A percentile compares a stretch with the other conserved stretches of the same genome.
These are phyloP conservation scores for Haliclona indistincta DNA, from an alignment of 37 sponge, comb jelly and placozoan species.

Conservation along the genomic window DNA sequence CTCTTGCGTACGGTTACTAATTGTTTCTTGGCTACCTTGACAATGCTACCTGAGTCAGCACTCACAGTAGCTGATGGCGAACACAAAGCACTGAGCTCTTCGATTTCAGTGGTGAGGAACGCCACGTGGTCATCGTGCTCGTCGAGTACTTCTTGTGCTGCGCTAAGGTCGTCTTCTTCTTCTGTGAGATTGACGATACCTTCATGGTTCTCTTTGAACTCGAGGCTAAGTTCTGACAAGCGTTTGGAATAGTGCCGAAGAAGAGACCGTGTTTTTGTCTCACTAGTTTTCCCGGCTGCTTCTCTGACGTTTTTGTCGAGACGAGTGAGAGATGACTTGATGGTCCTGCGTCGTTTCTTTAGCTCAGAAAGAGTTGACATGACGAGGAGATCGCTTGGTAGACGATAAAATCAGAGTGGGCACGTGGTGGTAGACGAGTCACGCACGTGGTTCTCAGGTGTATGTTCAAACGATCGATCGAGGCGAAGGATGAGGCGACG, in stretches of 20 bases:
- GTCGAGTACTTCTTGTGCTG: constrained; percentile 20
- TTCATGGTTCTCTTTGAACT: constrained; percentile 14
- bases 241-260: constrained; percentile 4
- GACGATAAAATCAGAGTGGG: background rate
- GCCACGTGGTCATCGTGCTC: constrained; percentile 40
- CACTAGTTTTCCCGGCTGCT: constrained; percentile 19
- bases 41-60: too few species aligned
- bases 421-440: too few species aligned
- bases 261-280: constrained; percentile 19
- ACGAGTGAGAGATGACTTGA: constrained; percentile 20
- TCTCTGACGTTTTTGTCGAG: background rate
- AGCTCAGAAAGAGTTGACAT: too few species aligned
- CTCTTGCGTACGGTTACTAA: too few species aligned
- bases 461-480: background rate
- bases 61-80: too few species aligned
- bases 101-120: too few species aligned
- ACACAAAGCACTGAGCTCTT: too few species aligned
- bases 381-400: background rate
- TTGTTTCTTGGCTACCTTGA: too few species aligned
- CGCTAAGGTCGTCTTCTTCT: background rate
- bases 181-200: constrained; percentile 27
- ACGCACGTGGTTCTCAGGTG: too few species aligned
- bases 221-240: background rate
- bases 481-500: constrained; percentile 2
- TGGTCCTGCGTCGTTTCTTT: constrained; percentile 12